Evolutionary conservation across 2,113 vertebrate genomes (phyloP).

Genomic region (Mustelus asterias): DNA sequence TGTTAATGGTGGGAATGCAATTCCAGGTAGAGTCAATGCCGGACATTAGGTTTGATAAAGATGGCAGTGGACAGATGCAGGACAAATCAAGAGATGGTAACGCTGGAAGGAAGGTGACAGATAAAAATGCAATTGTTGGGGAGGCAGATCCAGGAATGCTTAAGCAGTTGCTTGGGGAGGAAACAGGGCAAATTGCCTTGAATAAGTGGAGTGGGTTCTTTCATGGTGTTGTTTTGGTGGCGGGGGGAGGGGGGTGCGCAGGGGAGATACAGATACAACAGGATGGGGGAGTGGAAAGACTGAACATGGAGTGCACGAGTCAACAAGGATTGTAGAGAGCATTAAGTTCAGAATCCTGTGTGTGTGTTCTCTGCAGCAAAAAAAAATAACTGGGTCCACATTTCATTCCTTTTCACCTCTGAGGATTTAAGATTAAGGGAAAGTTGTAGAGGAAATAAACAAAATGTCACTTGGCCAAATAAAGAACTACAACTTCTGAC

Average conservation of each 20-base stretch:
- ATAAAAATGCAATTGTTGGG: background rate
- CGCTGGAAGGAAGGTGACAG: background rate
- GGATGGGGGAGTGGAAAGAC: background rate
- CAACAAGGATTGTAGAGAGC: no score
- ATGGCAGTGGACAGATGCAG: background rate
- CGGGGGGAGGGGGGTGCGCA: background rate
- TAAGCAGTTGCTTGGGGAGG: background rate
- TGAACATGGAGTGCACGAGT: no score
- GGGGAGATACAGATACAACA: background rate
- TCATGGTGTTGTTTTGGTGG: no score
- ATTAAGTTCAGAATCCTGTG: background rate
- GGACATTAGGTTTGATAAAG: background rate
- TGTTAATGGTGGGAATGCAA: no score
- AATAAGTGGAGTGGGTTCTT: background rate
- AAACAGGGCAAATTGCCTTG: background rate
- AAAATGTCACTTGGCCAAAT: background rate
- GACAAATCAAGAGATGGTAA: background rate
- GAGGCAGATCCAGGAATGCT: background rate
- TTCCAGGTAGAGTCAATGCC: background rate
- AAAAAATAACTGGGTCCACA: background rate
- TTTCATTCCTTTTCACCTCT: background rate
- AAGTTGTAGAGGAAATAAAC: background rate
- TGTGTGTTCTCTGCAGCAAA: background rate
- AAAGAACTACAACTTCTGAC: background rate
- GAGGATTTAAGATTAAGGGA: background rate